A percentile compares a stretch with the other conserved stretches of the same genome.
phyloP scores from a whole-genome alignment of 2,113 vertebrate genomes.

The Ceratotherium simum region DNA sequence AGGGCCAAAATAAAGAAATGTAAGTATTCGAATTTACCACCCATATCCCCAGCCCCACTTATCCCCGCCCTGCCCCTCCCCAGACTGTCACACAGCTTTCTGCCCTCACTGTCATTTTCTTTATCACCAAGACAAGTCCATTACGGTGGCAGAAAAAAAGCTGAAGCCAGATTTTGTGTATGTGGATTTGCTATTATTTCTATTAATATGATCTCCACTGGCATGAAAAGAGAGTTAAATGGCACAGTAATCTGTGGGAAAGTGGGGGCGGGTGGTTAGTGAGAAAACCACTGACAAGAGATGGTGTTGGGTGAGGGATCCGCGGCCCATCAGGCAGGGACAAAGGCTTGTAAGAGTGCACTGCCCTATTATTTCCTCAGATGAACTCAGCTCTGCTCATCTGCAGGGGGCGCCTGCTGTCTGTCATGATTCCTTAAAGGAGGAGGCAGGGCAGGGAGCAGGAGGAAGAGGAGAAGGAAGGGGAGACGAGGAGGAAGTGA shows the following conservation, averaged over 20 bases:
- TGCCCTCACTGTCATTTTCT: not conserved
- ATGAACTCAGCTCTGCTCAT: not conserved
- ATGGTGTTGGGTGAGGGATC: not conserved
- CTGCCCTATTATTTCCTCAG: not conserved
- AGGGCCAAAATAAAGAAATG: not conserved
- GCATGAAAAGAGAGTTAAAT: not conserved
- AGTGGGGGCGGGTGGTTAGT: no score
- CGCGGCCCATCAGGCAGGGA: not conserved
- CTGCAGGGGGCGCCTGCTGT: not conserved
- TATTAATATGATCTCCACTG: not conserved
- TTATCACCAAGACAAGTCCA: not conserved
- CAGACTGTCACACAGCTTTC: not conserved
- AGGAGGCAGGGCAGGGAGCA: not conserved
- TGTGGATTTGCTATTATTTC: not conserved
- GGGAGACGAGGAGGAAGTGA: not conserved
- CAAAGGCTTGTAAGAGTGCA: not conserved
- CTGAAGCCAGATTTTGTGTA: not conserved
- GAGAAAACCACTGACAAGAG: not conserved
- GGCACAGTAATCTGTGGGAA: not conserved
- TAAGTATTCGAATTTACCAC: not conserved
- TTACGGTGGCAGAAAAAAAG: not conserved
- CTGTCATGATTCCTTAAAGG: not conserved
- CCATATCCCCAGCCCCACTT: accelerated
- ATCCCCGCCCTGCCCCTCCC: no score
- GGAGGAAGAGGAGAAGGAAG: not conserved